Base-by-base conservation (phyloP, 2,113 vertebrate genomes). In the Motacilla tschutschensis region DNA sequence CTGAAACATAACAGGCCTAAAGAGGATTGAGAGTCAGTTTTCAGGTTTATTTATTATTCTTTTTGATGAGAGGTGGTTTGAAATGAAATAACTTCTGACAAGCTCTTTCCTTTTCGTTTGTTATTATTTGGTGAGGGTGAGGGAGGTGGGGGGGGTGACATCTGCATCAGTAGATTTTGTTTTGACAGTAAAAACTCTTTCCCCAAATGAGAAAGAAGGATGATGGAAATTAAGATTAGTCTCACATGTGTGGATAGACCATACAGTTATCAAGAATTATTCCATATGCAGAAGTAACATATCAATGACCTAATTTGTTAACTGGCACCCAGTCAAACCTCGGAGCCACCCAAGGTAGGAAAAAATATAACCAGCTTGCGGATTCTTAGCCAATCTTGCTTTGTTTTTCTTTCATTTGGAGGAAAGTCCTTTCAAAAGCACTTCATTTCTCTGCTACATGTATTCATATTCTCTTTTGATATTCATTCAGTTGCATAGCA, bases 221-320 rank as follows among this genome's bases (percentile, higher is more conserved):
- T 92, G 33, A 51, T 83, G 22, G 46, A 79, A 91, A 90, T 77
- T 31, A 76, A 66, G 41, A 70, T 79, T 73, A 81, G 73, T 66
- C 66, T 55, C 0, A 0, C 44, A 47, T 87, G 35, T 76, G 79
- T 80, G 67, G 66, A 87, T 48, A 90, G 44, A 78, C 66, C 55
- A 43, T 75, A 70, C 14, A 47, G 74, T 64, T 67, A 90, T 59
- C 55, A 81, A 84, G 41, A 89, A 83, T 83, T 83, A 69, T 54
- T 64, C 67, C 44, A 63, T n/a, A 83, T 21, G 75, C 54, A 83
- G 54, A 90, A 62, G 67, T 47, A 87, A 66, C 35, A 38, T 80
- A 88, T 83, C 62, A 83, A 65, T 91, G 66, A 79, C 66, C 41
- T 92, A 93, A 95, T 92, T 91, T 93, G 84, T 87, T 79, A 87